Conservation (phyloP, 2,888 invertebrate species). For the Dicyrtoma fusca region DNA sequence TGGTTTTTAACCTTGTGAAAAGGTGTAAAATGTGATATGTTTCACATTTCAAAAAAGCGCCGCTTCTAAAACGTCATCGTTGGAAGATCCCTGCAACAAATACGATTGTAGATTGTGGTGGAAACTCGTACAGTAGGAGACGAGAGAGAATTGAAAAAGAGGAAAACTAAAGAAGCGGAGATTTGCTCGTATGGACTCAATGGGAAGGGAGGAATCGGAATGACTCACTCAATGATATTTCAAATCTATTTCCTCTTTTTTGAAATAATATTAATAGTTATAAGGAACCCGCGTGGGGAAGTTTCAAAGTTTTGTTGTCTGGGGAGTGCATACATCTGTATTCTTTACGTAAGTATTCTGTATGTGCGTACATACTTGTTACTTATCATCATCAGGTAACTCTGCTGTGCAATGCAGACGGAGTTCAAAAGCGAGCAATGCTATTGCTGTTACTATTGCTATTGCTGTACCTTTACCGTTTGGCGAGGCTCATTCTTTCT, state of each 20-base stretch:
- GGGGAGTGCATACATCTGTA: no score
- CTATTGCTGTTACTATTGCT: no score
- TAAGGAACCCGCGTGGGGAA: neutral
- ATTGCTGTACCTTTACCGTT: no score
- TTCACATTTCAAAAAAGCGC: no score
- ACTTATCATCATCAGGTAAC: no score
- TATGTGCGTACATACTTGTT: neutral
- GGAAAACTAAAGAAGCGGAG: slow-evolving; percentile 32
- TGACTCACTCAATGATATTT: slow-evolving; percentile 23
- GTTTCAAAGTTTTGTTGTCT: neutral
- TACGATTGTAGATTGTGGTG: no score
- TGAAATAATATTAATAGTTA: slow-evolving; percentile 16
- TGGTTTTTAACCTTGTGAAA: no score
- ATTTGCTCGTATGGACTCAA: slow-evolving; percentile 19
- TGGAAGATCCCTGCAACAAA: no score
- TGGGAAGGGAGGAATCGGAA: slow-evolving; percentile 11
- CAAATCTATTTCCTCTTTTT: slow-evolving; percentile 34
- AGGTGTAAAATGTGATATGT: no score
- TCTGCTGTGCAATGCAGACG: neutral
- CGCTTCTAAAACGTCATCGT: no score
- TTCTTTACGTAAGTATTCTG: no score
- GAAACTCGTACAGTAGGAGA: neutral
- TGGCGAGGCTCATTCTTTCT: no score
- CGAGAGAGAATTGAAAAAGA: neutral
- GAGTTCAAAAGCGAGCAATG: neutral